Percentiles rank a stretch among this genome's conserved stretches.
Conservation (phyloP, 1,140 invertebrate species). For the Anoplophora glabripennis region DNA sequence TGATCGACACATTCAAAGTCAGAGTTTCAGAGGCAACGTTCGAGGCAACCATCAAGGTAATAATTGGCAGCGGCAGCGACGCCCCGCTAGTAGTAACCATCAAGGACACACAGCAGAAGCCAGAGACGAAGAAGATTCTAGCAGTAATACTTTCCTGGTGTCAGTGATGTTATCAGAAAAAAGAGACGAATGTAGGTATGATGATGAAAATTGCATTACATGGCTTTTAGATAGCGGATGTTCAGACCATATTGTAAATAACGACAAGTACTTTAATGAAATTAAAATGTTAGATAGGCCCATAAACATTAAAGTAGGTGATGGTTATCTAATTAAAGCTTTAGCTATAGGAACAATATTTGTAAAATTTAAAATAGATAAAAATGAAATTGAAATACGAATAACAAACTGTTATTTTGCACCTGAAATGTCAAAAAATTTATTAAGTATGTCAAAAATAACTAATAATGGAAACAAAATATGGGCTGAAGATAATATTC, state of each 20-base stretch:
- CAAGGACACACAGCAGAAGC: not conserved
- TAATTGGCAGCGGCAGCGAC: conserved; percentile 7
- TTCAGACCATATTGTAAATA: conserved; percentile 45
- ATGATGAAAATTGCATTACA: not conserved
- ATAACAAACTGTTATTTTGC: conserved; percentile 38
- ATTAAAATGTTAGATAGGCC: too few relatives aligned
- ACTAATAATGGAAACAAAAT: too few relatives aligned
- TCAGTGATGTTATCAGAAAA: not conserved
- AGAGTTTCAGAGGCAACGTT: too few relatives aligned
- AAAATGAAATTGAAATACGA: conserved; percentile 20
- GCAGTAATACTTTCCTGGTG: not conserved
- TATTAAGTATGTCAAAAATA: too few relatives aligned
- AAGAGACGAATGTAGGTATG: not conserved
- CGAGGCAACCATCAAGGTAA: too few relatives aligned
- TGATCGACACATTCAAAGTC: too few relatives aligned
- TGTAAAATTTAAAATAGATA: conserved; percentile 27
- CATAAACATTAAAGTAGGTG: too few relatives aligned
- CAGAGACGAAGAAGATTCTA: too few relatives aligned
- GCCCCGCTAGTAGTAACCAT: conserved; percentile 5
- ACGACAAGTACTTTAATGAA: too few relatives aligned
- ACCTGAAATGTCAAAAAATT: too few relatives aligned
- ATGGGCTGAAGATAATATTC: too few relatives aligned
- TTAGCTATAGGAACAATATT: conserved; percentile 38
- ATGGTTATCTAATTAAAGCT: conserved; percentile 40
- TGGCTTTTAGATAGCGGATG: conserved; percentile 46